Base-by-base conservation (phyloP, 1,140 invertebrate species). In the Diachasma alloeum region DNA sequence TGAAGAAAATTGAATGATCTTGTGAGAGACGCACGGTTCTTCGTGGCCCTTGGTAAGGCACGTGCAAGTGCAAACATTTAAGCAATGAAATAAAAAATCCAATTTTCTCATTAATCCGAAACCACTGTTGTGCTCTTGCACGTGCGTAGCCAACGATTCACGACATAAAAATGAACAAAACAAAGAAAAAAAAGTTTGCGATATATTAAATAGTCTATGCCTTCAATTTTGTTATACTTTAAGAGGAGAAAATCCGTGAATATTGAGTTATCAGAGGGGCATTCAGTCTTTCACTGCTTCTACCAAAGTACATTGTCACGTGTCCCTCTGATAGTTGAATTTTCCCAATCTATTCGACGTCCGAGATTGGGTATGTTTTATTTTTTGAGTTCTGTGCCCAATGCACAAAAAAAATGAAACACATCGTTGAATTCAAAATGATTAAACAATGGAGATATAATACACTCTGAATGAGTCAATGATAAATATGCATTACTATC, bases 31-130 rank as follows among this genome's bases (percentile, higher is more conserved):
- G 48, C 70, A 39, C 75, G 70, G 13, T 72, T 77, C 53, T 66
- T 77, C 46, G 39, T 77, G 56, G 75, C 75, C 66, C 66, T 66
- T 68, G 69, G 71, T 44, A 17, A 68, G 9, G 63, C 59, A 77
- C 70, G 70, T 48, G 70, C 56, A 72, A 72, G 48, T 59, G 71
- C 22, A 11, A 48, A 37, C 5, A 66, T 37, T 53, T 8, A 31
- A 9, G 37, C 22, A 5, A 26, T n/a, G 8, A 70, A 39, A 56
- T 31, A 56, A 68, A 68, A 75, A 44, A 70, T 63, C 19, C 0
- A n/a, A 59, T 44, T 71, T 36, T 75, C 31, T 39, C 19, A 70
- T 9, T 17, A 59, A 59, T 4, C 39, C 11, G 66, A 74, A 66
- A 74, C 4, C 9, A 39, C 10, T 66, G n/a, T 15, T 74, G 39